Evolutionary conservation across 23 tunicate genomes (phyloP), one percentile per base, ranked within the genome.

Genomic region (Halocynthia aurantium): DNA sequence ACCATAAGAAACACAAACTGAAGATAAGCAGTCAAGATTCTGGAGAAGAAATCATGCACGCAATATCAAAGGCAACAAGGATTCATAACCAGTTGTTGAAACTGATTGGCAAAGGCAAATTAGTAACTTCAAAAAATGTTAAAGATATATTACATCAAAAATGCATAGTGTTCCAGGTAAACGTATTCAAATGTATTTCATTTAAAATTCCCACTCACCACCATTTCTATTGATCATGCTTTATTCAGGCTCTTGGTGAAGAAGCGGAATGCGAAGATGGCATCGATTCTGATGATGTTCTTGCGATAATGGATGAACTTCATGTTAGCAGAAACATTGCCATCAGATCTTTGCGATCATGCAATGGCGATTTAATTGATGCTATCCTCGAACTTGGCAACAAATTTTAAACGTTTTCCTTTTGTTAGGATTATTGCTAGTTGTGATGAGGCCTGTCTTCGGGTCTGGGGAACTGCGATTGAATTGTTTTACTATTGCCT

Each of bases 311-410:
- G 88, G 17, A 84, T 21, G 70, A 75, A 70, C 81, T 89, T 44
- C 9, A 84, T 75, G 81, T 89, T 10, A 62, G 75, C 31, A 81
- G 96, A 54, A 89, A 84, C 76, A 58, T n/a, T 12, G 96, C 96
- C 8, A 70, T 89, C 52, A 68, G 69, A 57, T 87, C 89, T 10
- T 68, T 89, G 44, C 62, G 72, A 61, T 56, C 77, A 52, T 78
- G 88, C 67, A 67, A 80, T 80, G 88, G 88, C 62, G 73, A 89
- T 80, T 64, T 89, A 13, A 76, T 89, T 69, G 96, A 89, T 89
- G 96, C 96, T 49, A 84, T 89, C 51, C 22, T 89, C 22, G 69
- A 56, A 31, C 61, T 89, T 56, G 96, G 96, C 31, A 81, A 84
- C 62, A 55, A 50, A n/a, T 15, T 77, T 0, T 84, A 57, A 71